Percentiles rank a stretch among this genome's conserved stretches.
Conservation (phyloP, 1,140 invertebrate genomes). For the Diprion similis region DNA sequence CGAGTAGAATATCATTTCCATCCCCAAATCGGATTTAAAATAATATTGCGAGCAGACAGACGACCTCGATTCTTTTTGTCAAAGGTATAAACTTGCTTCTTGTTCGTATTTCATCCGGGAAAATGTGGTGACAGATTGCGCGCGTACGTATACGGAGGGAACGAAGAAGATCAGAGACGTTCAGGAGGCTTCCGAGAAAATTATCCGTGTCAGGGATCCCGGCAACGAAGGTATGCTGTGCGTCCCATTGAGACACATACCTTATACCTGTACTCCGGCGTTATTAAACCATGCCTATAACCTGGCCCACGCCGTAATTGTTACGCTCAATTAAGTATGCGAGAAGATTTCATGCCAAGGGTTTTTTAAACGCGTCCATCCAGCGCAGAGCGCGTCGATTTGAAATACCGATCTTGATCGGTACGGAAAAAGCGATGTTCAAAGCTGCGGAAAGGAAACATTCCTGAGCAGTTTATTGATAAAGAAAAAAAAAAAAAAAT, state of each 20-base stretch:
- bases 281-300: too few species aligned
- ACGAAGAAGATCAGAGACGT: not conserved
- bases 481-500: too few species aligned
- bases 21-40: not conserved
- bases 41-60: conserved; percentile 18
- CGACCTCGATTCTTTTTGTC: conserved; percentile 56
- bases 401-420: too few species aligned
- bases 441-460: too few species aligned
- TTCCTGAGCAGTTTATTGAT: too few species aligned
- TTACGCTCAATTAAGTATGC: too few species aligned
- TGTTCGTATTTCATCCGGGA: conserved; percentile 10
- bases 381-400: too few species aligned
- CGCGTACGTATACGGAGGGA: not conserved
- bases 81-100: conserved; percentile 21
- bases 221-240: not conserved
- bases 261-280: not conserved
- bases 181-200: conserved; percentile 32
- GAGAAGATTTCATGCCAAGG: too few species aligned
- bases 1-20: not conserved
- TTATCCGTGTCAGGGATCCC: conserved; percentile 37
- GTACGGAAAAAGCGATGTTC: too few species aligned
- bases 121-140: not conserved
- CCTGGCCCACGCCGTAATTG: too few species aligned
- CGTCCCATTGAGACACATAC: conserved; percentile 3
- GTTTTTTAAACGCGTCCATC: too few species aligned